Base-by-base conservation (phyloP, 1,140 invertebrate species). In the Hestina assimilis region DNA sequence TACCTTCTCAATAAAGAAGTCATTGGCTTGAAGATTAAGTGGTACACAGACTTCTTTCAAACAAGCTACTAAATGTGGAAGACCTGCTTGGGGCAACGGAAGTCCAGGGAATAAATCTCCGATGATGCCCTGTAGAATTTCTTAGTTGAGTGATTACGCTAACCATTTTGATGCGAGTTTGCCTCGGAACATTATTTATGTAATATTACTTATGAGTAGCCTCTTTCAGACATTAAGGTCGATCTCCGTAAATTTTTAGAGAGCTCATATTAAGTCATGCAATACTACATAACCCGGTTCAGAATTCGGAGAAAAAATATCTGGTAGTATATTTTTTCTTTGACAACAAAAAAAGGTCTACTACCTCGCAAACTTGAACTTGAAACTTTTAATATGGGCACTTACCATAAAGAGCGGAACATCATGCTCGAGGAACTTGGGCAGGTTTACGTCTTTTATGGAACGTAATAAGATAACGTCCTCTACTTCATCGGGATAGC, bases 381-480 rank as follows among this genome's bases (percentile, higher is more conserved):
- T 38, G 1, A 14, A 11, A 38, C 15, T 11, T 15, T 11, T 8
- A 5, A 15, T 4, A 21, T 35, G 4, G 17, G 9, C 1, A 3
- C 54, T 50, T 86, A 93, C 94, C 72, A 94, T 92, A 82, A 96
- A 98, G 1, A 98, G 85, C 0, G 96, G 96, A 23, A 98, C 91
- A 82, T 98, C 97, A 65, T 95, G 93, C 66, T 92, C 93, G 9
- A 98, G 89, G 80, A 98, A 98, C 80, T 98, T 98, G 0, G 97
- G 95, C 45, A 98, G 85, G 89, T 99, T 99, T 3, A 99, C 95
- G 84, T 98, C 96, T 70, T 96, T 95, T 61, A 98, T 97, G 19
- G 96, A 97, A 1, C 96, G 90, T 48, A 98, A 73, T 50, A 97
- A 92, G 26, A 96, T 90, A 33, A 95, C 93, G 68, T 96, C 94